Evolutionary conservation across 2,888 invertebrate genomes (phyloP).

Genomic region (Drosophila parthenogenetica): DNA sequence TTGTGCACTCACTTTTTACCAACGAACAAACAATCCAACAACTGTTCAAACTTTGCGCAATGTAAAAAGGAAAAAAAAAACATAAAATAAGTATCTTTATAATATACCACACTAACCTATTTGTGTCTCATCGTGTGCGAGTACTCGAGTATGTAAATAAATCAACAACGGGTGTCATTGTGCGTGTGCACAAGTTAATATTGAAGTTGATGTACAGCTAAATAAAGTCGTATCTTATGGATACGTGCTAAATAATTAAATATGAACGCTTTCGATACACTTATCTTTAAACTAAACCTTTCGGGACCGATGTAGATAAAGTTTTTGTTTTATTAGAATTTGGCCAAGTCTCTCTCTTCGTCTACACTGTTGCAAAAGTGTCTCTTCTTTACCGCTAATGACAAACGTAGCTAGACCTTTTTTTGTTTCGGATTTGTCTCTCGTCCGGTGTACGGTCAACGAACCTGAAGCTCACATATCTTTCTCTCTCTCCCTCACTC

Average conservation of each 20-base stretch:
- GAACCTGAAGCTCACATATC: constrained; percentile 57
- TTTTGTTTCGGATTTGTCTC: constrained; percentile 60
- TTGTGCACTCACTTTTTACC: constrained; percentile 47
- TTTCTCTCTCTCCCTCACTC: constrained; percentile 16
- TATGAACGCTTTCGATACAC: too few species aligned
- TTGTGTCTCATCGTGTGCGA: neutral
- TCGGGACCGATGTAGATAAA: too few species aligned
- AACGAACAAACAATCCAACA: constrained; percentile 40
- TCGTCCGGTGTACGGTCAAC: constrained; percentile 80
- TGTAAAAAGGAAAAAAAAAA: constrained; percentile 39
- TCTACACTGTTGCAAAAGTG: constrained; percentile 52
- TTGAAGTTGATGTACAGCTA: constrained; percentile 10
- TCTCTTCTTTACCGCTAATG: constrained; percentile 67
- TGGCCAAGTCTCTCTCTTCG: constrained; percentile 3
- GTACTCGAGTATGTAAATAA: constrained; percentile 38
- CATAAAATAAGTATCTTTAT: constrained; percentile 35
- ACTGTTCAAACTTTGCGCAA: constrained; percentile 73
- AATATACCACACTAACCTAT: constrained; percentile 23
- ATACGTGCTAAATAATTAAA: neutral
- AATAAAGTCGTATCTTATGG: neutral
- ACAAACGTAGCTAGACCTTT: constrained; percentile 65
- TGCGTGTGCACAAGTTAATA: constrained; percentile 41
- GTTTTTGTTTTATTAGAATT: too few species aligned
- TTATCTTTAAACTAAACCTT: too few species aligned
- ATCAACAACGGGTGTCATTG: constrained; percentile 52